These are phyloP conservation scores for Zootermopsis nevadensis DNA, from an alignment of 2,888 invertebrate genomes.

Conservation along the genomic window DNA sequence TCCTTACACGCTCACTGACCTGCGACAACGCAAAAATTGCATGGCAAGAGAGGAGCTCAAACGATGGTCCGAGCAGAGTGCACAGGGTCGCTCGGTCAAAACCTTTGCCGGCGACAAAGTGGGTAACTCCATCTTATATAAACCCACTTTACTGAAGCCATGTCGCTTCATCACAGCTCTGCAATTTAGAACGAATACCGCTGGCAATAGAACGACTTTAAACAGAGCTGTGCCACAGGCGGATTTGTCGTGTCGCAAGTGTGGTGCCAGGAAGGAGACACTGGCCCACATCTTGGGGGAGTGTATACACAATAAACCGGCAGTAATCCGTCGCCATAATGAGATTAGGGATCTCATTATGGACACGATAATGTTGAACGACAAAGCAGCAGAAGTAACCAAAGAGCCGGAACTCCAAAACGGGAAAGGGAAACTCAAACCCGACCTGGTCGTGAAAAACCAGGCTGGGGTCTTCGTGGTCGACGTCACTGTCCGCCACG, in stretches of 20 bases:
- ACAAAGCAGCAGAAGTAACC: background rate
- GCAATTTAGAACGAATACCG: conserved; percentile 57
- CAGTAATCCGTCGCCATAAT: conserved; percentile 29
- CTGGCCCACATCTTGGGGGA: conserved; percentile 57
- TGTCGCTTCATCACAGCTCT: conserved; percentile 57
- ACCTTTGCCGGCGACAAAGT: conserved; percentile 51
- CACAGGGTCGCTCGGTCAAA: no score
- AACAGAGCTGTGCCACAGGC: background rate
- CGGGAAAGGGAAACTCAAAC: conserved; percentile 56
- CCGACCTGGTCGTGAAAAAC: conserved; percentile 54
- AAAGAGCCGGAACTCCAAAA: background rate
- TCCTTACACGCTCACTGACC: no score
- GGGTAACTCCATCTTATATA: conserved; percentile 54
- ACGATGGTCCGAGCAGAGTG: no score
- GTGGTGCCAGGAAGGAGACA: conserved; percentile 56
- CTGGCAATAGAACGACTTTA: conserved; percentile 51
- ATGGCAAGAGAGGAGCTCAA: no score
- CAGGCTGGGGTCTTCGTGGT: conserved; percentile 55
- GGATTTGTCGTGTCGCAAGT: conserved; percentile 56
- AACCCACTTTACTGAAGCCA: conserved; percentile 56
- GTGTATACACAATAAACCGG: conserved; percentile 27
- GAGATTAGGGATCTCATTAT: conserved; percentile 18
- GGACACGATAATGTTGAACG: background rate
- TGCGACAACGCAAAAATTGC: no score
- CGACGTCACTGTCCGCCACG: conserved; percentile 57